Evolutionary conservation across 2,888 invertebrate species (phyloP).

Genomic region (Stratiomys singularior): DNA sequence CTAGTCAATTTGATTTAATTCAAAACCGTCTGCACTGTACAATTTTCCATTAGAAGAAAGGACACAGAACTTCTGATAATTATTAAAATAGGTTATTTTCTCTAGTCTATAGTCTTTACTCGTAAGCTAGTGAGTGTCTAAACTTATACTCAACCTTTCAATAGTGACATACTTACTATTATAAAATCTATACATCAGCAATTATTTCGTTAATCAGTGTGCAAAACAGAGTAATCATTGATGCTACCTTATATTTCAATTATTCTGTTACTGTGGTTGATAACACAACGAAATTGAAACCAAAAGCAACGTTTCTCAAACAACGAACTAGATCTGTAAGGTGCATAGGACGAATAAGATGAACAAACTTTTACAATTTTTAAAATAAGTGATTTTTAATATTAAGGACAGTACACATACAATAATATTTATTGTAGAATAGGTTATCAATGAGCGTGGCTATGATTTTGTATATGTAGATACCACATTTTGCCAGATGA

Average conservation of each 20-base stretch:
- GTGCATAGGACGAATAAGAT: neutral
- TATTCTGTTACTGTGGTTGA: constrained; percentile 52
- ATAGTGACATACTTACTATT: constrained; percentile 47
- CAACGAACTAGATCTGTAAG: constrained; percentile 64
- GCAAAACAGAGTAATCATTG: constrained; percentile 59
- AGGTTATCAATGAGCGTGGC: too few species aligned
- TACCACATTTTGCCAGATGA: too few species aligned
- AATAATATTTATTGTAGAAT: too few species aligned
- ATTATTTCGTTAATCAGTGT: constrained; percentile 57
- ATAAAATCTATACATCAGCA: constrained; percentile 37
- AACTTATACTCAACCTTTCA: constrained; percentile 9
- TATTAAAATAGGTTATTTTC: neutral
- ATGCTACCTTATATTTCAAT: constrained; percentile 24
- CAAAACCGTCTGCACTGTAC: neutral
- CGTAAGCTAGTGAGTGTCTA: constrained; percentile 22
- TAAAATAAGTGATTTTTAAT: neutral
- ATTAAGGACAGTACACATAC: neutral
- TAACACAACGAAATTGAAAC: constrained; percentile 56
- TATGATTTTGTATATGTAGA: too few species aligned
- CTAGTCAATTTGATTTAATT: neutral
- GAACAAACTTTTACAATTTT: constrained; percentile 3
- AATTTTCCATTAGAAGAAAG: neutral
- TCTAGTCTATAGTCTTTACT: constrained; percentile 20
- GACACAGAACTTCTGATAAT: too few species aligned
- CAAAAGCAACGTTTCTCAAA: constrained; percentile 67